A percentile compares a stretch with the other conserved stretches of the same genome.
These are phyloP conservation scores for Turnix velox DNA, from an alignment of 2,113 vertebrate genomes.

Conservation along the genomic window DNA sequence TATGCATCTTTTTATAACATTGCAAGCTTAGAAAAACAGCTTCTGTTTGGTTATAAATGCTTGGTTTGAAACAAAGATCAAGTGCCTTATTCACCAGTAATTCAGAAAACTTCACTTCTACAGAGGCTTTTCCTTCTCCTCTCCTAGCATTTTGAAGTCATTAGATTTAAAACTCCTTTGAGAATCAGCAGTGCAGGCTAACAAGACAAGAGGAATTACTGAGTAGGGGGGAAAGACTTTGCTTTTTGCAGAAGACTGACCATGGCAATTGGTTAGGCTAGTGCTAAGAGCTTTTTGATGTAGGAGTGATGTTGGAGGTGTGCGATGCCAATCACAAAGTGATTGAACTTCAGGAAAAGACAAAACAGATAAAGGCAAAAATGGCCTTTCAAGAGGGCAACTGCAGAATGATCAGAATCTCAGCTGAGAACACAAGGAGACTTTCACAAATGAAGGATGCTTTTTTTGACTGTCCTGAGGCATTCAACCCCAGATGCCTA, in stretches of 20 bases:
- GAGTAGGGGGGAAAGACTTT: neutral
- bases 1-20: neutral
- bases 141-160: neutral
- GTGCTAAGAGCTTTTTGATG: neutral
- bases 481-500: neutral
- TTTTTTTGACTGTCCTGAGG: neutral
- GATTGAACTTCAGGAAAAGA: neutral
- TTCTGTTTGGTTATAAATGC: neutral
- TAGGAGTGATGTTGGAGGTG: neutral
- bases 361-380: slow-evolving; percentile 10
- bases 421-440: neutral
- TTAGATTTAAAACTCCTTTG: neutral
- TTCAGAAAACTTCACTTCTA: neutral
- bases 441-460: neutral
- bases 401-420: neutral
- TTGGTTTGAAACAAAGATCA: neutral
- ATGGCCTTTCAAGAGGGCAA: neutral
- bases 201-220: neutral
- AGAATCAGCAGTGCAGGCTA: neutral
- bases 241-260: neutral
- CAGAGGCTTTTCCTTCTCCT: neutral
- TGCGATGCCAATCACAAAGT: slow-evolving; percentile 13
- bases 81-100: neutral
- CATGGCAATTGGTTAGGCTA: neutral
- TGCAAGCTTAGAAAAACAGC: neutral